A percentile compares a stretch with the other conserved stretches of the same genome.
Conservation (phyloP, 2,888 invertebrate genomes). For the Gastrophysa polygoni region DNA sequence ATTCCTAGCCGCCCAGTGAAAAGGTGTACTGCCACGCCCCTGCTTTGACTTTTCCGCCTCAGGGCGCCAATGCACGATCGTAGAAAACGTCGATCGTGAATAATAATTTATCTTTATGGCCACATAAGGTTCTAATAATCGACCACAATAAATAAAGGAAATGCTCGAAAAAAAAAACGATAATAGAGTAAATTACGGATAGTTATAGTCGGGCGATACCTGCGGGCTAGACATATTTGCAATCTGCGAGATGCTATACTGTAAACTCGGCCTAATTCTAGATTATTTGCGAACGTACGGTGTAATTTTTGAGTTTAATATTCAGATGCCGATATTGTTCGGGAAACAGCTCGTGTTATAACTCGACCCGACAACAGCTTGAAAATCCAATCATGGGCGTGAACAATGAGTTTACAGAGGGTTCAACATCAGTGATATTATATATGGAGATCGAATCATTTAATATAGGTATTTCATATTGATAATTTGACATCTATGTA, state of each 20-base stretch:
- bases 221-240: slow-evolving; percentile 42
- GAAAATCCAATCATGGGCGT: slow-evolving; percentile 45
- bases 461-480: too few relatives aligned
- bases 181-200: slow-evolving; percentile 49
- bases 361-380: slow-evolving; percentile 53
- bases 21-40: background rate
- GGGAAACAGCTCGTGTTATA: slow-evolving; percentile 51
- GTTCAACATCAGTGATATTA: too few relatives aligned
- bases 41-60: background rate
- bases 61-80: slow-evolving; percentile 11
- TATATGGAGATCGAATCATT: too few relatives aligned
- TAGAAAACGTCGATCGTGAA: slow-evolving; percentile 30
- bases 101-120: slow-evolving; percentile 32
- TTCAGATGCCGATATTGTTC: slow-evolving; percentile 57
- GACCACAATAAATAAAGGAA: slow-evolving; percentile 37
- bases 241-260: slow-evolving; percentile 43
- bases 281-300: slow-evolving; percentile 50
- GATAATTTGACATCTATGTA: too few relatives aligned
- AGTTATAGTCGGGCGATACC: slow-evolving; percentile 47
- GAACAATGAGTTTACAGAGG: background rate
- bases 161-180: slow-evolving; percentile 36
- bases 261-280: slow-evolving; percentile 44
- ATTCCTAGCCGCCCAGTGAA: background rate
- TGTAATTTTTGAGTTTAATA: slow-evolving; percentile 57
- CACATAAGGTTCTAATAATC: slow-evolving; percentile 39